Conservation (phyloP, 2,797 vertebrate genomes). For the Acropternis orthonyx region DNA sequence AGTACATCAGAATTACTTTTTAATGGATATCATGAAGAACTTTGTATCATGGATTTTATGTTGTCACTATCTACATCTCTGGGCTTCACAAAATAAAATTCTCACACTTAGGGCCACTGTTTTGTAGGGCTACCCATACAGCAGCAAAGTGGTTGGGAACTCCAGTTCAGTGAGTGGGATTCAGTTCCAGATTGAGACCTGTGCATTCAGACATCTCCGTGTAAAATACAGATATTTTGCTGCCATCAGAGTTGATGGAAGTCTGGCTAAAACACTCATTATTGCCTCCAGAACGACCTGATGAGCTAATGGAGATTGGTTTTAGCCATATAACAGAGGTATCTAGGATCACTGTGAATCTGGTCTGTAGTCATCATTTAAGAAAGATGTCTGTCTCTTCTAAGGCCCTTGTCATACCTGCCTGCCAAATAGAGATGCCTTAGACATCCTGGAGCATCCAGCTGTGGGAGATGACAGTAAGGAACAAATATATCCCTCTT, state of each 20-base stretch:
- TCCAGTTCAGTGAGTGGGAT: background rate
- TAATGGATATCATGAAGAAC: background rate
- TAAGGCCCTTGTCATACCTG: background rate
- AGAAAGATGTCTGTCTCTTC: background rate
- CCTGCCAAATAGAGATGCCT: background rate
- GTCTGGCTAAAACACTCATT: background rate
- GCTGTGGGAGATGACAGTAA: background rate
- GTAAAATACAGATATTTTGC: background rate
- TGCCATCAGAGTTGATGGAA: fast-evolving
- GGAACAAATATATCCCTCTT: background rate
- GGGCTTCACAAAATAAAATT: background rate
- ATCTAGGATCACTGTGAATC: background rate
- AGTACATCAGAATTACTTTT: background rate
- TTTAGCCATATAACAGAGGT: background rate
- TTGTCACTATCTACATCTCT: background rate
- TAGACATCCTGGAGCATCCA: background rate
- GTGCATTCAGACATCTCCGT: background rate
- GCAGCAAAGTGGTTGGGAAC: background rate
- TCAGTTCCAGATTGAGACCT: background rate
- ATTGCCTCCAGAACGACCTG: background rate
- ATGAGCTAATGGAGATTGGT: background rate
- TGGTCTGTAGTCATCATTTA: background rate
- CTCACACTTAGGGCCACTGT: background rate
- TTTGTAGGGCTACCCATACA: background rate
- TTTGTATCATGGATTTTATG: background rate